Evolutionary conservation across 2,888 invertebrate species (phyloP), one percentile per base, ranked within the genome.

Genomic region (Hypolimnas misippus): DNA sequence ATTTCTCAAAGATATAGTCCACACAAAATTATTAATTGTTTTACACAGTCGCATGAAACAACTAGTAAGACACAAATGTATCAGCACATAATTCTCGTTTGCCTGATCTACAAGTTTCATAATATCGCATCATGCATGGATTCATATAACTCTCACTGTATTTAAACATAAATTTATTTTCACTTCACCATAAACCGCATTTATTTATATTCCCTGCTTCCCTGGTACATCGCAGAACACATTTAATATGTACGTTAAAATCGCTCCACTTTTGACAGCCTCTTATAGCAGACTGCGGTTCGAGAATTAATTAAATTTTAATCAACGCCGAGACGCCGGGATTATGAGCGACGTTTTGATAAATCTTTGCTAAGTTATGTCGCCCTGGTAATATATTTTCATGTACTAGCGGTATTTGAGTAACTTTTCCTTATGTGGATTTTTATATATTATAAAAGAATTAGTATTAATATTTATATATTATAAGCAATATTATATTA

Each of bases 221-320:
- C 25, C 35, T 16, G 8, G n/a, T 52, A 52, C n/a, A 50, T 16
- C 16, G n/a, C 16, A 8, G 14, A 25, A 19, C 14, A 29, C 50
- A 35, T 33, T 8, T 51, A 44, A 29, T 29, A 51, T 16, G 52
- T 38, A 14, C 46, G 46, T 53, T 54, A 17, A 53, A 62, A 52
- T 56, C 46, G 42, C 50, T 54, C 53, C 58, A 52, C 46, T 50
- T 59, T 50, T 66, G 63, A 66, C 63, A 63, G 60, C 21, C 56
- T 57, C 59, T 55, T 25, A 29, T n/a, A 52, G 49, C 49, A 40
- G 51, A 60, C 42, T 59, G 63, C 59, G 67, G 68, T 62, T 65
- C 40, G 53, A 42, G 50, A 51, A 61, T 56, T 67, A 66, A 69
- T 69, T 69, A 68, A 69, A 69, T 62, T 69, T 69, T 62, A 69